Evolutionary conservation across 2,113 vertebrate genomes (phyloP).

Genomic region (Corynorhinus townsendii): DNA sequence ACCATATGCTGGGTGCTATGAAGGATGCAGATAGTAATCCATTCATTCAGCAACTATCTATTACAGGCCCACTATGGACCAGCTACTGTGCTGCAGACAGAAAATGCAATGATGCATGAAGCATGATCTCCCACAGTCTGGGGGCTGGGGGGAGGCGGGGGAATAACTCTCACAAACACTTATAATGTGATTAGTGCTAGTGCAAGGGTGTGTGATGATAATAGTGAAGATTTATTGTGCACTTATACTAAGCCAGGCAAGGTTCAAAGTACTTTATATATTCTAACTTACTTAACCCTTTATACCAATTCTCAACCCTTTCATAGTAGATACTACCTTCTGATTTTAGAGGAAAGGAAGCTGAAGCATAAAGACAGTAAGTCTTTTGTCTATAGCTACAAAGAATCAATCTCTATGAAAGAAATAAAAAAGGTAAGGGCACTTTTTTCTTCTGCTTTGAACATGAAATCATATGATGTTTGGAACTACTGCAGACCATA

Average conservation of each 20-base stretch:
- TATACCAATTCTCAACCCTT: not conserved
- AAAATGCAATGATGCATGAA: not conserved
- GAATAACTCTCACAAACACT: not conserved
- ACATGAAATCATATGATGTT: too few species aligned
- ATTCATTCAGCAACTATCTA: not conserved
- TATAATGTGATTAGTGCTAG: not conserved
- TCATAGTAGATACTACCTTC: not conserved
- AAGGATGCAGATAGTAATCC: not conserved
- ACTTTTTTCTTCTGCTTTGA: too few species aligned
- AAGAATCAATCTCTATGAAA: not conserved
- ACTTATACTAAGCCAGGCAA: not conserved
- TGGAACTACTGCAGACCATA: not conserved
- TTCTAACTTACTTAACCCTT: not conserved
- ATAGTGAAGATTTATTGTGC: not conserved
- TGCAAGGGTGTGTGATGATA: not conserved
- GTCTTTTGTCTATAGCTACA: not conserved
- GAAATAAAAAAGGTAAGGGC: not conserved
- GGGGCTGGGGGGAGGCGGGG: rapidly evolving
- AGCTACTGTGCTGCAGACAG: not conserved
- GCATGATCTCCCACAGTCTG: not conserved
- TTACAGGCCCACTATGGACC: not conserved
- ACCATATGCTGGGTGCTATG: not conserved
- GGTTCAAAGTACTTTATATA: slow-evolving; percentile 4
- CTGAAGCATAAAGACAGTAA: not conserved
- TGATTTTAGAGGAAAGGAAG: not conserved